phyloP scores from a whole-genome alignment of 2,113 vertebrate species.

The Gymnogyps californianus region DNA sequence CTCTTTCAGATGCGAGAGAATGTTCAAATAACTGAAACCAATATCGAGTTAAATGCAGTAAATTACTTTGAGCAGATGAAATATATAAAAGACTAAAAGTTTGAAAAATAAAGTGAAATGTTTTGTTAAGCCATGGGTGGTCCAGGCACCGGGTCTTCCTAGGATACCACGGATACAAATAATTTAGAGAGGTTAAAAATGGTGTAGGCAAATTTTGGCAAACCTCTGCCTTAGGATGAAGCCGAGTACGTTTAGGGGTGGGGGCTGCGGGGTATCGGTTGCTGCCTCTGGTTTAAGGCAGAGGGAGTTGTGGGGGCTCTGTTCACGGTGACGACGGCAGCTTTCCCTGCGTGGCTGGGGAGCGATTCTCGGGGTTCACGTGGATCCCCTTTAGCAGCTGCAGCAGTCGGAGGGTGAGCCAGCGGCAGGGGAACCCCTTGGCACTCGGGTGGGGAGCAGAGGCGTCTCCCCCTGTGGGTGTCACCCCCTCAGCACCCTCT shows the following conservation, averaged over 20 bases:
- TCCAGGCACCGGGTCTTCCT: rapidly evolving
- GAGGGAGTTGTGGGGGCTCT: not conserved
- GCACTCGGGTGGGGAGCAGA: not conserved
- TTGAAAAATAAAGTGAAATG: not conserved
- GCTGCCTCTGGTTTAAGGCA: not conserved
- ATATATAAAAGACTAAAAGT: not conserved
- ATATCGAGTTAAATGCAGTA: rapidly evolving
- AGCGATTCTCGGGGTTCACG: not conserved
- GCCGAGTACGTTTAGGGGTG: rapidly evolving
- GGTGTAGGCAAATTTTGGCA: not conserved
- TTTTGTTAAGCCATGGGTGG: not conserved
- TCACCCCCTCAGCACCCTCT: not conserved
- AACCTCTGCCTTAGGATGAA: not conserved
- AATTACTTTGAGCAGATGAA: not conserved
- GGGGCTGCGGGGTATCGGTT: rapidly evolving
- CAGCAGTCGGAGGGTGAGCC: not conserved
- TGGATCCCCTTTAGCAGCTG: not conserved
- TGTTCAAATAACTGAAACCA: rapidly evolving
- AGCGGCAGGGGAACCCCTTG: not conserved
- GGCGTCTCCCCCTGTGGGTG: not conserved
- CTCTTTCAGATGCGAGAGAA: not conserved
- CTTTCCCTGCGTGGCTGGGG: not conserved
- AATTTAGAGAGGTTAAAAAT: not conserved
- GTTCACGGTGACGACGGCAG: rapidly evolving
- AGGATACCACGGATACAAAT: rapidly evolving